Base-by-base conservation (phyloP, 37 sponge, comb jelly and placozoan species). In the Geodia barretti region DNA sequence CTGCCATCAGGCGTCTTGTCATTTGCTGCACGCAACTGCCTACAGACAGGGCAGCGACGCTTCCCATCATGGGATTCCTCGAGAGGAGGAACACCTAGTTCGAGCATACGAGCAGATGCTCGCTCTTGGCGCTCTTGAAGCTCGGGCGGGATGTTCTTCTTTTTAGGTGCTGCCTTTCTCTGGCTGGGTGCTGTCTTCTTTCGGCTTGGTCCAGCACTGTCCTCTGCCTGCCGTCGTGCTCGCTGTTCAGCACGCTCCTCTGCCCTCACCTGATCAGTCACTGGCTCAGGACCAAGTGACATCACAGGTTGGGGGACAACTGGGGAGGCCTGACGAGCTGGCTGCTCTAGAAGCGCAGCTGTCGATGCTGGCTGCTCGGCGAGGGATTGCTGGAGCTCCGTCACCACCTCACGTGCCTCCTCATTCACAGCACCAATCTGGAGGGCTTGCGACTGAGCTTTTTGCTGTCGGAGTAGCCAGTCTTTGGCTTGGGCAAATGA, bases 401-500 rank as follows among this genome's bases (percentile, higher is more conserved):
- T 31, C 7, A 83, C 76, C 40, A 83, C 70, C 1, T n/a, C n/a
- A n/a, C n/a, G n/a, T n/a, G n/a, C n/a, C n/a, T 42, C 60, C 60
- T 75, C 76, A 24, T 74, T 75, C 64, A 74, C 84, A 4, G 59
- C 60, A 47, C 76, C 76, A 2, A 41, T 33, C 69, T 60, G 68
- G 60, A 75, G 75, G 58, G 76, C 60, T 58, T 67, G 69, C 0
- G 84, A 83, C 28, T 59, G 68, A 37, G 76, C 76, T 67, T 33
- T 83, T 39, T 83, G 84, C 76, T 83, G 68, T 47, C 38, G 68
- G 23, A 80, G 72, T 36, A 84, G 77, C 85, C 78, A 85, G 68
- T 85, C 85, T 70, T 77, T 77, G 42, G 85, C 78, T 60, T 61
- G 85, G 3, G 63, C 78, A 59, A 85, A 85, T 1, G 85, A 85